A percentile compares a stretch with the other conserved stretches of the same genome.
These are phyloP conservation scores for Phrynosoma platyrhinos DNA, from an alignment of 2,113 vertebrate species.

Conservation along the genomic window DNA sequence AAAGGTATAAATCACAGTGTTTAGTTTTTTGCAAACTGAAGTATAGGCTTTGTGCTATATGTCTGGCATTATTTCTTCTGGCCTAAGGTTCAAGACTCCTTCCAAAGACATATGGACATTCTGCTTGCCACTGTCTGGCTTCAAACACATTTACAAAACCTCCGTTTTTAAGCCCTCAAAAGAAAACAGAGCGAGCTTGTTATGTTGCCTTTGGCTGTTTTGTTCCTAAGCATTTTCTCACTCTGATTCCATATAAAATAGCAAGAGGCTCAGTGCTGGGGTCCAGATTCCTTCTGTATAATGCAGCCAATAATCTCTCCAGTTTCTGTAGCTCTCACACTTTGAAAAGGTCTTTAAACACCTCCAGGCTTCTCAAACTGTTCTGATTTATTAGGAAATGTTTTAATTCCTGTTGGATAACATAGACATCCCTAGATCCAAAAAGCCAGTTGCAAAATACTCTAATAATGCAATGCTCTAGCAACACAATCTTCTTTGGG, in stretches of 20 bases:
- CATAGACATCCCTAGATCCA: background rate
- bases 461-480: background rate
- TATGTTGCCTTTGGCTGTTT: slow-evolving; percentile 44
- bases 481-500: background rate
- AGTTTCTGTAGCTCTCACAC: slow-evolving; percentile 21
- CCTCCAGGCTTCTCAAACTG: slow-evolving; percentile 47
- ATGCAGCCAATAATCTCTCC: background rate
- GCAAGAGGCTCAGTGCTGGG: background rate
- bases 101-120: slow-evolving; percentile 70
- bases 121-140: slow-evolving; percentile 52
- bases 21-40: slow-evolving; percentile 73
- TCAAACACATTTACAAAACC: slow-evolving; percentile 51
- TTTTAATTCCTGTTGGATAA: background rate
- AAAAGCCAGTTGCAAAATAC: background rate
- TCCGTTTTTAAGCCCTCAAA: slow-evolving; percentile 36
- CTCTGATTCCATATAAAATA: background rate
- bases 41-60: slow-evolving; percentile 60
- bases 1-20: slow-evolving; percentile 79
- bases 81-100: slow-evolving; percentile 42
- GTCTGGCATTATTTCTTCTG: slow-evolving; percentile 56
- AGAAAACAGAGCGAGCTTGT: slow-evolving; percentile 24
- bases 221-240: background rate
- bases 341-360: slow-evolving; percentile 27
- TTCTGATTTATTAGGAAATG: slow-evolving; percentile 19
- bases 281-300: background rate